Base-by-base conservation (phyloP, 2,113 vertebrate genomes). In the Phalacrocorax aristotelis region DNA sequence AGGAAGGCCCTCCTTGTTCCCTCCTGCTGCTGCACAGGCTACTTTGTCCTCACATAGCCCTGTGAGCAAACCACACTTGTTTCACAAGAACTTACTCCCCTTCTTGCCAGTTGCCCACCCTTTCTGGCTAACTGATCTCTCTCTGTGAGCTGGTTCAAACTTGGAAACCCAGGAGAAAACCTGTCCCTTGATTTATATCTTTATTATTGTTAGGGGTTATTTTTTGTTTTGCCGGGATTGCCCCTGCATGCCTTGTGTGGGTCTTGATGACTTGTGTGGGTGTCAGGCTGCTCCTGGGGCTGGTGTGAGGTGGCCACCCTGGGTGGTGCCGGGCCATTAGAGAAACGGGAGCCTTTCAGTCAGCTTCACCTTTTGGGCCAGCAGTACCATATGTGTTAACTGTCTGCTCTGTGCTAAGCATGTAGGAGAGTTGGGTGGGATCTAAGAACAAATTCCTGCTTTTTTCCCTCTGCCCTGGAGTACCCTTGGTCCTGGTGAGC, bases 21-120 rank as follows among this genome's bases (percentile, higher is more conserved):
- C 34, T 66, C 52, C 62, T 61, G 46, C 36, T 40, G 46, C 51
- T 58, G 75, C 68, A 21, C 60, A n/a, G 70, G 23, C 52, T 25
- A 0, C 5, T 55, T 46, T 72, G n/a, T 18, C 48, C 12, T 1
- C 38, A 13, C 6, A 0, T 8, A 76, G 65, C 26, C 60, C 26
- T 51, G 48, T 3, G 13, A 69, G 25, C 40, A 65, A 89, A 30
- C 36, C 10, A 11, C 22, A 1, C 27, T 57, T 86, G 13, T 22
- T 36, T 26, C 34, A 23, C 61, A 27, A 29, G 38, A 36, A 14
- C 23, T n/a, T 1, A 1, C 20, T 48, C 34, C 42, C 36, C 27
- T 74, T 23, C 42, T 40, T 86, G 30, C 14, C 23, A 1, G 11
- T 49, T 69, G 21, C n/a, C 36, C 1, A 1, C 52, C 25, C 20